Percentiles rank a stretch among this genome's conserved stretches.
These are phyloP conservation scores for Toxotes chatareus DNA, from an alignment of 2,113 vertebrate genomes.

Conservation along the genomic window DNA sequence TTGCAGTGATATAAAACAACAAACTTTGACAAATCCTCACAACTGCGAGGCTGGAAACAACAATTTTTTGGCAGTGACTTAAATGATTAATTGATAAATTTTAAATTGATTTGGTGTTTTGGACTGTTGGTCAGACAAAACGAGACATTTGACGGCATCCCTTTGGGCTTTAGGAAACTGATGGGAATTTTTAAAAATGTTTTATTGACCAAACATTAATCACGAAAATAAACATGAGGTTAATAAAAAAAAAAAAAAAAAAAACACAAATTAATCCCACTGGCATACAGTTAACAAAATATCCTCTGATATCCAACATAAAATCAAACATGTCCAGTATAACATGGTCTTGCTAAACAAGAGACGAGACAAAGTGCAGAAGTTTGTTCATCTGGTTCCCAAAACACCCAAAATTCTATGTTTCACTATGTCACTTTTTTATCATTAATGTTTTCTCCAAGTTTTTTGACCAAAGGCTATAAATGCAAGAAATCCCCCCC, in stretches of 20 bases:
- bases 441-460: not conserved
- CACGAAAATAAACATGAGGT: not conserved
- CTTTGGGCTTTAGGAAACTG: too few species aligned
- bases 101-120: not conserved
- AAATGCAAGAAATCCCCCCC: not conserved
- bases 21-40: too few species aligned
- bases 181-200: too few species aligned
- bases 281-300: not conserved
- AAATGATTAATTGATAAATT: too few species aligned
- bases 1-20: too few species aligned
- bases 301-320: not conserved
- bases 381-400: too few species aligned
- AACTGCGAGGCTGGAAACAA: too few species aligned
- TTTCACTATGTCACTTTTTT: not conserved
- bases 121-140: not conserved
- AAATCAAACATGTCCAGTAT: not conserved
- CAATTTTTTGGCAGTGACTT: too few species aligned
- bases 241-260: not conserved
- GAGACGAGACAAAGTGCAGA: not conserved
- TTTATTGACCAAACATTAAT: not conserved
- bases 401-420: too few species aligned
- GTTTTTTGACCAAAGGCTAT: slow-evolving; percentile 8
- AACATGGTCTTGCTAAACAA: too few species aligned
- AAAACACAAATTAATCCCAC: not conserved
- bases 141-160: not conserved